Percentiles rank a stretch among this genome's conserved stretches.
Evolutionary conservation across 2,888 invertebrate genomes (phyloP).

Genomic region (Spatulosminthurus flaviceps): DNA sequence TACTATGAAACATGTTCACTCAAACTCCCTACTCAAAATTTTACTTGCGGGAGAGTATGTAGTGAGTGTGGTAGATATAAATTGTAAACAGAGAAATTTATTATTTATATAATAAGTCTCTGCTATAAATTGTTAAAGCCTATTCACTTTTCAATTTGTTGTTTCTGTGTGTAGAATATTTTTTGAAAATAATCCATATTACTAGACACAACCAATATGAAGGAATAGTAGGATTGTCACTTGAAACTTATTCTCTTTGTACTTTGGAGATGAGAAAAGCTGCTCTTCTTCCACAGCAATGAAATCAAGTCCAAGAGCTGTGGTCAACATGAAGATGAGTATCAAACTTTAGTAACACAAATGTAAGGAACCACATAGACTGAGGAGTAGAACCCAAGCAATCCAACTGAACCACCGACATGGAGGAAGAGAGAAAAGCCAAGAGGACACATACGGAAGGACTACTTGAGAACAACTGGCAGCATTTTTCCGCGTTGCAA

Average conservation of each 20-base stretch:
- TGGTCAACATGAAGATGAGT: slow-evolving; percentile 43
- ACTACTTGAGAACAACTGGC: slow-evolving; percentile 55
- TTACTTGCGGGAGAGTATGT: no score
- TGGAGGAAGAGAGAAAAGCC: slow-evolving; percentile 47
- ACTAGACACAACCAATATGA: no score
- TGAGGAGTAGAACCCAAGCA: slow-evolving; percentile 46
- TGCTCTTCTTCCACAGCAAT: background rate
- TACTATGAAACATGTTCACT: no score
- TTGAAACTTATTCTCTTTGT: background rate
- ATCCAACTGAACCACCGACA: slow-evolving; percentile 44
- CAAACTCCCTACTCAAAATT: no score
- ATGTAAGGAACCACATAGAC: slow-evolving; percentile 30
- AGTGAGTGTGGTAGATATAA: no score
- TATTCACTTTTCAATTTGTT: no score
- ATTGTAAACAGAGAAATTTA: no score
- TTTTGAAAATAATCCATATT: no score
- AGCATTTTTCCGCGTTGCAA: slow-evolving; percentile 44
- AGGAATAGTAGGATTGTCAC: background rate
- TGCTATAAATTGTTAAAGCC: no score
- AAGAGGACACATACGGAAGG: slow-evolving; percentile 51
- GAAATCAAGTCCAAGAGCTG: slow-evolving; percentile 26
- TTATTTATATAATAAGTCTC: no score
- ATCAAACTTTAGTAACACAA: slow-evolving; percentile 18
- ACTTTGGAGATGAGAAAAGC: slow-evolving; percentile 19
- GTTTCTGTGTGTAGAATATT: no score